A percentile compares a stretch with the other conserved stretches of the same genome.
phyloP scores from a whole-genome alignment of 2,797 vertebrate species.

The Manis pentadactyla region DNA sequence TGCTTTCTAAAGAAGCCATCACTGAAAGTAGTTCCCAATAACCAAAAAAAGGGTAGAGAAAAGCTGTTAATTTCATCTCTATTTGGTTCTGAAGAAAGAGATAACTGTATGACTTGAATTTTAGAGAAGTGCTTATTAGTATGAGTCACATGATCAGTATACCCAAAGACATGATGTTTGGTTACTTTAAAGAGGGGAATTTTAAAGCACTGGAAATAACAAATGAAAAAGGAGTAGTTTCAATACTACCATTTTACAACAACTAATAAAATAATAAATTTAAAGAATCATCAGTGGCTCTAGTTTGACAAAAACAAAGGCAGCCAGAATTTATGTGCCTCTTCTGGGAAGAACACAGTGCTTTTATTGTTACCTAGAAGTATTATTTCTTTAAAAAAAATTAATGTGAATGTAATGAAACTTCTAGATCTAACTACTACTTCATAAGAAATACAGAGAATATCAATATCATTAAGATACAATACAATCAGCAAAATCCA shows the following conservation, averaged over 20 bases:
- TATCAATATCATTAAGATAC: slow-evolving; percentile 10
- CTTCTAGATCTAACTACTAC: background rate
- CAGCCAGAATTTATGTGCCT: background rate
- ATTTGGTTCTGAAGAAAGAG: background rate
- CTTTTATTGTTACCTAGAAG: background rate
- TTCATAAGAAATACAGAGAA: slow-evolving; percentile 9
- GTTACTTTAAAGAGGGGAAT: background rate
- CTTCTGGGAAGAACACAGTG: background rate
- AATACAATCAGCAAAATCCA: background rate
- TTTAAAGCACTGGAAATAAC: background rate
- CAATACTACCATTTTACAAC: background rate
- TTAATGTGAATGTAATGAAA: background rate
- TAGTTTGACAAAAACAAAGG: background rate
- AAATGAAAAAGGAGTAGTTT: background rate
- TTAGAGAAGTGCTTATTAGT: slow-evolving; percentile 3
- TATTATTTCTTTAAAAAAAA: background rate
- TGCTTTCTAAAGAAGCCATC: slow-evolving; percentile 11
- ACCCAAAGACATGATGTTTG: background rate
- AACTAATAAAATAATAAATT: background rate
- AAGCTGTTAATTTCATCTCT: slow-evolving; percentile 20
- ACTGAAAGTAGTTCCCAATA: background rate
- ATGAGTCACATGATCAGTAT: background rate
- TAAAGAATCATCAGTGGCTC: background rate
- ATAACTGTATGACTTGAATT: background rate
- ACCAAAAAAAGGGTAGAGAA: background rate